These are phyloP conservation scores for Podiceps cristatus DNA, from an alignment of 2,113 vertebrate species.

Conservation along the genomic window DNA sequence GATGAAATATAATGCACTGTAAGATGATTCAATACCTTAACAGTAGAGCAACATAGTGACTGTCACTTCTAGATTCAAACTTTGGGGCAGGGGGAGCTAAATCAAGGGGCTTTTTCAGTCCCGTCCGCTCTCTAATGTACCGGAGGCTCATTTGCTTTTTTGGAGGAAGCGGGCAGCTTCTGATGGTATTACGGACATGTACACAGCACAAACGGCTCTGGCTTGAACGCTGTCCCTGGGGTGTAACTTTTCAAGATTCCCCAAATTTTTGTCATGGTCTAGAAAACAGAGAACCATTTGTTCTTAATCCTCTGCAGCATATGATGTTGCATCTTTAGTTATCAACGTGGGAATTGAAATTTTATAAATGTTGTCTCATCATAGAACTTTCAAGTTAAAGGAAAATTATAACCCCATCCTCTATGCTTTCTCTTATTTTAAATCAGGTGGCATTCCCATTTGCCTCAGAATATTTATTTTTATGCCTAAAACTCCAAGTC, in stretches of 20 bases:
- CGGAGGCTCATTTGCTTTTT: background rate
- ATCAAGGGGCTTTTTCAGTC: background rate
- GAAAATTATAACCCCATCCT: background rate
- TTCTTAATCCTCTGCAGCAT: conserved; percentile 26
- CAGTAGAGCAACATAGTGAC: background rate
- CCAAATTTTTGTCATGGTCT: conserved; percentile 64
- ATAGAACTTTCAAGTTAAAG: background rate
- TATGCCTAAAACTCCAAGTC: background rate
- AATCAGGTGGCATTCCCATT: background rate
- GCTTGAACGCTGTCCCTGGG: conserved; percentile 13
- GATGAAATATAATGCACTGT: background rate
- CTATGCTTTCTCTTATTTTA: background rate
- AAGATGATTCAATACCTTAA: background rate
- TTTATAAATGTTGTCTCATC: background rate
- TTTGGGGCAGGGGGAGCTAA: background rate
- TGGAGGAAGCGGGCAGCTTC: background rate
- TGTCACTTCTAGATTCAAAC: background rate
- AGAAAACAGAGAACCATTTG: conserved; percentile 4
- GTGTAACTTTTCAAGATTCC: conserved; percentile 7
- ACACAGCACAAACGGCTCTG: background rate
- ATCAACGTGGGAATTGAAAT: background rate
- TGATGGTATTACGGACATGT: background rate
- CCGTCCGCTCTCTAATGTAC: background rate
- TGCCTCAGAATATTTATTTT: background rate
- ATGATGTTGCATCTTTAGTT: background rate